Evolutionary conservation across 2,113 vertebrate species (phyloP).

Genomic region (Oophaga pumilio): DNA sequence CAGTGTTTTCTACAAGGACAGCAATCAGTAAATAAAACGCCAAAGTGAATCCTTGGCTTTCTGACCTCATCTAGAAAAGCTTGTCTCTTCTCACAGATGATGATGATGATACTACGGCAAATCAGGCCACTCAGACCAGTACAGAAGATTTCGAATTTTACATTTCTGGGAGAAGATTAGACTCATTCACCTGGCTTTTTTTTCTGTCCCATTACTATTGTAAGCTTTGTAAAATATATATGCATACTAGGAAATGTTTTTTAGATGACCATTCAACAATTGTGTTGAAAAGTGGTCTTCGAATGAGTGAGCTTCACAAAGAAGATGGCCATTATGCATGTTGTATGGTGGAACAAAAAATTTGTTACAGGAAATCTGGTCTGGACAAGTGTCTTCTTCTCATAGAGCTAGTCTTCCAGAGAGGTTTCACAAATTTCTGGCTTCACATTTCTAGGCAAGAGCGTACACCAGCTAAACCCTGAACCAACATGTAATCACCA

Average conservation of each 20-base stretch:
- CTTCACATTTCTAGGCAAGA: neutral
- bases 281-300: too few species aligned
- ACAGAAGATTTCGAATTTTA: neutral
- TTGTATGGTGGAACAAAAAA: too few species aligned
- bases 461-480: neutral
- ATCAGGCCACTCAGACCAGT: neutral
- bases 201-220: neutral
- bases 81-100: constrained; percentile 10
- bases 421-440: neutral
- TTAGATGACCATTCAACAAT: too few species aligned
- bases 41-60: constrained; percentile 39
- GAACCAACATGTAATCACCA: neutral
- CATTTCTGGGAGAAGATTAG: neutral
- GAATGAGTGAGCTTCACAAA: too few species aligned
- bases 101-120: constrained; percentile 12
- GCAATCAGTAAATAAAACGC: constrained; percentile 26
- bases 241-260: too few species aligned
- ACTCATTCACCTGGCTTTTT: neutral
- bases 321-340: too few species aligned
- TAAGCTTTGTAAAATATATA: too few species aligned
- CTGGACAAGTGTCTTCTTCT: too few species aligned
- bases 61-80: constrained; percentile 36
- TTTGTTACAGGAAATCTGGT: too few species aligned
- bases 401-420: too few species aligned
- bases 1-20: constrained; percentile 34